Evolutionary conservation across 2,888 invertebrate genomes (phyloP), one percentile per base, ranked within the genome.

Genomic region (Capitulum mitella): DNA sequence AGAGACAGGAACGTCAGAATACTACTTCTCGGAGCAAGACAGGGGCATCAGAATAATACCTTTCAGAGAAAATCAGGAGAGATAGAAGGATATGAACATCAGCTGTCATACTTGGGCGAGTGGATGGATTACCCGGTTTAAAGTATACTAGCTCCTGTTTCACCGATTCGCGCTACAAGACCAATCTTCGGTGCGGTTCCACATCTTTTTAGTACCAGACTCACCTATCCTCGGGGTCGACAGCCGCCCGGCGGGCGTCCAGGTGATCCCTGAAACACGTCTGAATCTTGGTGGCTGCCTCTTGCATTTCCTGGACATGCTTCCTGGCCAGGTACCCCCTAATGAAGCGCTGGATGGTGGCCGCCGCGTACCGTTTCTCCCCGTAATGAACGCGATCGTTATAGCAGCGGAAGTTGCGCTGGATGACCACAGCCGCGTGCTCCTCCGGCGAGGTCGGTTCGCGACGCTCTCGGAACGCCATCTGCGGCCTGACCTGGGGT

Each of bases 271-370:
- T 12, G 64, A 64, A 64, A 34, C 64, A 64, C 8, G n/a, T 64
- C 64, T 64, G 64, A 16, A 64, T 64, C 64, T 64, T 64, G 64
- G 34, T 16, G 64, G 64, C 34, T 6, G 64, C 64, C 34, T 64
- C 34, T 6, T 34, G 22, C 64, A 64, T 64, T 19, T 34, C 34
- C 8, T 10, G 16, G 16, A 34, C 34, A 3, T 64, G 64, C 19
- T 34, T 34, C 16, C 64, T 64, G 64, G 64, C 64, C 61, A 34
- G 32, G 34, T 64, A 16, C 6, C 64, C 34, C 16, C 32, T 12
- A 14, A 64, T 3, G 34, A 16, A 64, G 34, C 64, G 64, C 64
- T 64, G 64, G 1, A 64, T 34, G 64, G 32, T 64, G 64, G 64
- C 64, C 26, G 64, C 64, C 16, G 64, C 64, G 34, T 64, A 64